Conservation (phyloP, 2,888 invertebrate species). For the Parelbella ahira region DNA sequence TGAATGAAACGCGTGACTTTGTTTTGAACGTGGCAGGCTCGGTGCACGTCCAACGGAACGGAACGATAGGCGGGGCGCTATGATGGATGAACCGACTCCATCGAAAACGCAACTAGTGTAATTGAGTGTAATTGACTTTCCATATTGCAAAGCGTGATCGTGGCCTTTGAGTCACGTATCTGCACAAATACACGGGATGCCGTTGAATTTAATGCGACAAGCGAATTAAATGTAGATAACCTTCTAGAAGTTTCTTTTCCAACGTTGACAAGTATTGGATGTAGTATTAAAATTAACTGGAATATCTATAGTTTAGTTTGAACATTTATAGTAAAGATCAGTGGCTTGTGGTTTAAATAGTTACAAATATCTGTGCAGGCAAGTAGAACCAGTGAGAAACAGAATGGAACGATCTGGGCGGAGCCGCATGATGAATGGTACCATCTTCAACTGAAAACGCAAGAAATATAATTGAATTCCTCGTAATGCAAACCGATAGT, state of each 20-base stretch:
- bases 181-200: slow-evolving; percentile 1
- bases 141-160: slow-evolving; percentile 45
- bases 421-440: slow-evolving; percentile 66
- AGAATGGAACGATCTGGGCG: slow-evolving; percentile 46
- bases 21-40: too few relatives aligned
- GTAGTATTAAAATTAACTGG: too few relatives aligned
- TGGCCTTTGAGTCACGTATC: slow-evolving; percentile 17
- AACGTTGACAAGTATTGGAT: too few relatives aligned
- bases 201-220: slow-evolving; percentile 5
- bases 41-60: slow-evolving; percentile 29
- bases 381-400: slow-evolving; percentile 21
- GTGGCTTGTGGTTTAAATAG: too few relatives aligned
- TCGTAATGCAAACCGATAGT: slow-evolving; percentile 50
- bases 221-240: not conserved
- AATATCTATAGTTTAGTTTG: too few relatives aligned
- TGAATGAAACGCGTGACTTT: slow-evolving; percentile 1
- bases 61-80: slow-evolving; percentile 53
- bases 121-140: slow-evolving; percentile 57
- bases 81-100: slow-evolving; percentile 66
- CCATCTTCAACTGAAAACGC: slow-evolving; percentile 61
- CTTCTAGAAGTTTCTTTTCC: too few relatives aligned
- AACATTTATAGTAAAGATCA: too few relatives aligned
- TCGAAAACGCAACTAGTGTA: slow-evolving; percentile 62
- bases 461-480: slow-evolving; percentile 63
- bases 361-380: not conserved